A percentile compares a stretch with the other conserved stretches of the same genome.
These are phyloP conservation scores for Spermophilus dauricus DNA, from an alignment of 2,113 vertebrate genomes.

Conservation along the genomic window DNA sequence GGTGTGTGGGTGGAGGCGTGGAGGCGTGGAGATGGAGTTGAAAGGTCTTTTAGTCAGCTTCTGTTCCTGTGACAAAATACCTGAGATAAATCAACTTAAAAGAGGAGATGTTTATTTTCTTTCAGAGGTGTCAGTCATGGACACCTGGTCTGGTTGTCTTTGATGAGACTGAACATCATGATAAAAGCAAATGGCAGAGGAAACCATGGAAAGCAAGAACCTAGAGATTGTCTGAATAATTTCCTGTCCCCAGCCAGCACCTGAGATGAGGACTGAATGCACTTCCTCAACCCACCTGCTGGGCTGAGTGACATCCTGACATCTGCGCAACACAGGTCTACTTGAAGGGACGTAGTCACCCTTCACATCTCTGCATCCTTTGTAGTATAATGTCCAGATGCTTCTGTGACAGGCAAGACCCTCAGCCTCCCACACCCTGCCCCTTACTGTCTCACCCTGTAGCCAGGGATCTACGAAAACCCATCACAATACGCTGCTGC, in stretches of 20 bases:
- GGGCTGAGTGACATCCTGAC: not conserved
- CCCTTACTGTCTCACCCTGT: not conserved
- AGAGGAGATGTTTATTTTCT: not conserved
- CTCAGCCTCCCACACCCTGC: not conserved
- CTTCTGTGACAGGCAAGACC: too few species aligned
- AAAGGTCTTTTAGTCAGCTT: not conserved
- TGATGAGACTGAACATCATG: not conserved
- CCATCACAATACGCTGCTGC: fast-evolving
- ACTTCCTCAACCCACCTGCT: not conserved
- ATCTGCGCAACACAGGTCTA: not conserved
- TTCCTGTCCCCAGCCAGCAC: not conserved
- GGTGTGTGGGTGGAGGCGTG: not conserved
- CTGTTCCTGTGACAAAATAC: not conserved
- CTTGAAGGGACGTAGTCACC: not conserved
- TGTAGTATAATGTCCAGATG: fast-evolving
- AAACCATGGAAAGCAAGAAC: not conserved
- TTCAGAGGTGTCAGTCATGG: not conserved
- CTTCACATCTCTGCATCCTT: not conserved
- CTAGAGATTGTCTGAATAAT: not conserved
- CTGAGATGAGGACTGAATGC: not conserved
- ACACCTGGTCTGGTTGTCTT: too few species aligned
- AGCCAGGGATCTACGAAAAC: not conserved
- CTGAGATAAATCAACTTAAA: not conserved
- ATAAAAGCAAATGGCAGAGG: not conserved
- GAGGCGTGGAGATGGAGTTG: too few species aligned